phyloP scores from a whole-genome alignment of 2,888 invertebrate species.

The Hirudinaria manillensis region DNA sequence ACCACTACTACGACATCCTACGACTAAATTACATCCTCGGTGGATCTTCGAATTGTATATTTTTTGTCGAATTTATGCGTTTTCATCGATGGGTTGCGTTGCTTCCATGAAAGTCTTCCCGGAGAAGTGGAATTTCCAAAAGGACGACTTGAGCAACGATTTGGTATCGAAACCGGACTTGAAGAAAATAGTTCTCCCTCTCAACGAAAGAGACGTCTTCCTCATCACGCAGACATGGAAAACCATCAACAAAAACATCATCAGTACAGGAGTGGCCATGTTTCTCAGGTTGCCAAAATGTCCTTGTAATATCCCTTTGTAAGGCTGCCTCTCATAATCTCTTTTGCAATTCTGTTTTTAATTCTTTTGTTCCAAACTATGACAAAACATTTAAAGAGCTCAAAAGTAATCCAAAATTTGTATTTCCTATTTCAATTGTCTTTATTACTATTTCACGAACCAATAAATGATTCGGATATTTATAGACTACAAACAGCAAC shows the following conservation, averaged over 20 bases:
- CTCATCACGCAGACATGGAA: conserved; percentile 41
- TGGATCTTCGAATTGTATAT: too few species aligned
- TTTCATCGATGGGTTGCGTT: conserved; percentile 29
- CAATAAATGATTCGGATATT: too few species aligned
- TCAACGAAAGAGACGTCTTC: conserved; percentile 39
- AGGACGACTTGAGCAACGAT: conserved; percentile 6
- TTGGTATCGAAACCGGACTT: conserved; percentile 13
- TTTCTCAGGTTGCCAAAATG: conserved; percentile 39
- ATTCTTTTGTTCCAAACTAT: too few species aligned
- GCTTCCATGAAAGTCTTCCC: conserved; percentile 32
- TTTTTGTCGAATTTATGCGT: too few species aligned
- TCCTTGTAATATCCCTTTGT: background rate
- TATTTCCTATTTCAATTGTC: too few species aligned
- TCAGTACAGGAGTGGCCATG: conserved; percentile 40
- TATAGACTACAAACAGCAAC: too few species aligned
- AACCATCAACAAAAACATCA: conserved; percentile 41
- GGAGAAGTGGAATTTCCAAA: conserved; percentile 14
- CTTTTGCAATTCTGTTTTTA: background rate
- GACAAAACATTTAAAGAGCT: too few species aligned
- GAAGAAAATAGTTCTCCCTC: conserved; percentile 16
- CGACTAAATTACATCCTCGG: too few species aligned
- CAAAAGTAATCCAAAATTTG: too few species aligned
- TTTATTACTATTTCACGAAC: too few species aligned
- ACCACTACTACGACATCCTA: too few species aligned
- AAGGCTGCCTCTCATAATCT: background rate